A percentile compares a stretch with the other conserved stretches of the same genome.
Conservation (phyloP, 2,113 vertebrate genomes). For the Isichthys henryi region DNA sequence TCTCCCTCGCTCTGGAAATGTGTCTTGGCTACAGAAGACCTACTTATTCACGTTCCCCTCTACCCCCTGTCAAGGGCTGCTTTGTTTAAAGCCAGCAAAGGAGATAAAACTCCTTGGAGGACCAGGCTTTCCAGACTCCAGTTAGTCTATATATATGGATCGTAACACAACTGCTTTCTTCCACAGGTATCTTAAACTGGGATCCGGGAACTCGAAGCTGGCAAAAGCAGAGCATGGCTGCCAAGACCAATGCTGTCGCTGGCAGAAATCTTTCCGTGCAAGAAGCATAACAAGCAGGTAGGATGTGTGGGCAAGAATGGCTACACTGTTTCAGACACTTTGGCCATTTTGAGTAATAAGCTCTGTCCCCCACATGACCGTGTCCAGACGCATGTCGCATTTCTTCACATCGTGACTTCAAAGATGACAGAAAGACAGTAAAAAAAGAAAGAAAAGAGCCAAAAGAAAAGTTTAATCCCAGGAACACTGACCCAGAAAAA, state of each 20-base stretch:
- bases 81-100: background rate
- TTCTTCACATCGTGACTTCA: slow-evolving; percentile 32
- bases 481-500: slow-evolving; percentile 4
- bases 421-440: slow-evolving; percentile 38
- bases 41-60: background rate
- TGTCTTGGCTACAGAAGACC: background rate
- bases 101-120: background rate
- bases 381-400: background rate
- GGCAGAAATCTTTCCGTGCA: background rate
- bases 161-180: background rate
- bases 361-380: background rate
- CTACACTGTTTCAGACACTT: background rate
- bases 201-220: background rate
- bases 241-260: background rate
- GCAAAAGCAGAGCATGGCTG: background rate
- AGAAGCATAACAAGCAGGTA: background rate
- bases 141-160: background rate
- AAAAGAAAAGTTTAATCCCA: slow-evolving; percentile 24
- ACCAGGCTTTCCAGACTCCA: background rate
- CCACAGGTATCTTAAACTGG: background rate
- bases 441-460: background rate
- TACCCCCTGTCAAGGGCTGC: background rate
- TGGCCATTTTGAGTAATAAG: background rate
- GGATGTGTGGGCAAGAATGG: background rate
- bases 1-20: background rate